Conservation (phyloP, 2,797 vertebrate genomes). For the Oophaga sylvatica region DNA sequence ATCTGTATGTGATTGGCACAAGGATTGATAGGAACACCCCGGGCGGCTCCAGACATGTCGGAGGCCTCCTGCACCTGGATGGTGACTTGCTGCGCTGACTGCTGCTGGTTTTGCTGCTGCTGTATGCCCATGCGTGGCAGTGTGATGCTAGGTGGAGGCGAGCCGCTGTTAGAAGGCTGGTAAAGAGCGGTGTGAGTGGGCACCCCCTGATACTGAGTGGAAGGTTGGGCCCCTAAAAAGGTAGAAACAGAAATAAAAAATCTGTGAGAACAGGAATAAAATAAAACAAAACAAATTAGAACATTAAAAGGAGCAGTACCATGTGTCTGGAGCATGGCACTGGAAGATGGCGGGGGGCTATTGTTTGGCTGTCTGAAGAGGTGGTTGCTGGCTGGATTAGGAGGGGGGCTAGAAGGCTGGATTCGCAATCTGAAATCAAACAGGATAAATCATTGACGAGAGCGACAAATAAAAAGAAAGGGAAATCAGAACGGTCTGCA, state of each 20-base stretch:
- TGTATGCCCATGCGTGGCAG: conserved; percentile 81
- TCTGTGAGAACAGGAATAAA: conserved; percentile 28
- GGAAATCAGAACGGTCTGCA: too few relatives aligned
- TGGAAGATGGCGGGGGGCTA: conserved; percentile 88
- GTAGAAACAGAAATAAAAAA: conserved; percentile 50
- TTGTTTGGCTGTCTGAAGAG: conserved; percentile 93
- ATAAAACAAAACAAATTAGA: neutral
- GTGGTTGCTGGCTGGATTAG: conserved; percentile 95
- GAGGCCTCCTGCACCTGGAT: conserved; percentile 69
- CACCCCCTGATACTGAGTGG: conserved; percentile 86
- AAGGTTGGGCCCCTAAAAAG: conserved; percentile 78
- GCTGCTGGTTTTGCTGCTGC: conserved; percentile 85
- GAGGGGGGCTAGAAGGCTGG: conserved; percentile 95
- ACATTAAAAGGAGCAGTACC: conserved; percentile 72
- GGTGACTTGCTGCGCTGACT: conserved; percentile 89
- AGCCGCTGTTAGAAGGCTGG: conserved; percentile 86
- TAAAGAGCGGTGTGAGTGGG: conserved; percentile 78
- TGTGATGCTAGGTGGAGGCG: conserved; percentile 81
- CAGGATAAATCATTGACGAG: neutral
- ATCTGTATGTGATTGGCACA: conserved; percentile 75
- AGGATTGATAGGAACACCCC: conserved; percentile 71
- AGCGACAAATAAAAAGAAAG: too few relatives aligned
- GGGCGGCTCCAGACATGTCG: conserved; percentile 64
- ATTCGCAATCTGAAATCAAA: conserved; percentile 87
- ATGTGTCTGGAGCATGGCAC: conserved; percentile 87